Base-by-base conservation (phyloP, 2,888 invertebrate genomes). In the Xiphydria camelus region DNA sequence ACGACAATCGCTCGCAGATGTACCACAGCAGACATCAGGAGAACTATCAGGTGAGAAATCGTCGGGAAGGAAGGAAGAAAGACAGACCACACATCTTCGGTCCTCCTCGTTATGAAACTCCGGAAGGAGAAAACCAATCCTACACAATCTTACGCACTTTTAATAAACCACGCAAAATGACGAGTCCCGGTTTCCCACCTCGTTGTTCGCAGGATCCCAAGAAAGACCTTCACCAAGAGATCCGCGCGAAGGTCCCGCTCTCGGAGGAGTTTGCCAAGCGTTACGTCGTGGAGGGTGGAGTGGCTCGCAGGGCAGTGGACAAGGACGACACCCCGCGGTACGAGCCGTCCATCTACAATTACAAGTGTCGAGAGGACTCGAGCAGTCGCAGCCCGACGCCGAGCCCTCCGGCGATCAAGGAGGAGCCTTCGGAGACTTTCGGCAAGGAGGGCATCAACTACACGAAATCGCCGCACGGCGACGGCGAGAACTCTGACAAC, bases 401-500 rank as follows among this genome's bases (percentile, higher is more conserved):
- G 1, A 59, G 62, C 43, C 53, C 53, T 2, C 54, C 50, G 15
- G 49, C 49, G n/a, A 50, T 53, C 19, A 59, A 57, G 36, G 56
- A 58, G 21, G 61, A 57, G 22, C 64, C 63, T 21, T 51, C 38
- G 6, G 32, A 44, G 23, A 45, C 59, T 55, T 68, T 68, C 38
- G 53, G 45, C 33, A 69, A 69, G 45, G 72, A 73, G 34, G 55
- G 54, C 29, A 55, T 55, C 25, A 59, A 61, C 35, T 66, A 66
- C 45, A 47, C 60, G 9, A 70, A 69, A 49, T 65, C 67, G 3
- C 64, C 64, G 2, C 68, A 70, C 34, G 68, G 55, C 38, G 73
- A 73, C 40, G 70, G 70, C 25, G 74, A 71, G 31, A 70, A 72
- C 43, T 72, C 89, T 41, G 89, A 90, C 69, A 89, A 89, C 58